Conservation (phyloP, 2,113 vertebrate genomes). For the Corvus cornix region DNA sequence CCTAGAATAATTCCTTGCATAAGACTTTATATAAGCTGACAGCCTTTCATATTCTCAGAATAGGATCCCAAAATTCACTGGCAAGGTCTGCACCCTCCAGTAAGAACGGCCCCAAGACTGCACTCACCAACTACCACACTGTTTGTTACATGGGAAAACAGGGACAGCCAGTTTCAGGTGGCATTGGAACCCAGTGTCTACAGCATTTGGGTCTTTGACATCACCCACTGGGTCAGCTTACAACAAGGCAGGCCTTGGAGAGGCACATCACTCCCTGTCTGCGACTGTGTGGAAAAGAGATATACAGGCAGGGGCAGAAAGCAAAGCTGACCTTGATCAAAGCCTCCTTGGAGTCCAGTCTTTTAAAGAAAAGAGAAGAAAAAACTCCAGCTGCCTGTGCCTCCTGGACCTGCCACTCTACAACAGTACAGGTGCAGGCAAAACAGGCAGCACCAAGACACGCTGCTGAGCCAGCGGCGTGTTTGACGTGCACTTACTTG, state of each 20-base stretch:
- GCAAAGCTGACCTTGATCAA: not conserved
- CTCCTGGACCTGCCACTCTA: not conserved
- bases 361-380: not conserved
- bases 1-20: slow-evolving; percentile 61
- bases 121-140: not conserved
- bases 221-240: not conserved
- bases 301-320: not conserved
- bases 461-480: rapidly evolving
- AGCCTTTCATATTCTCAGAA: slow-evolving; percentile 35
- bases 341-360: not conserved
- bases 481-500: not conserved
- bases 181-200: not conserved
- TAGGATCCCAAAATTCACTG: slow-evolving; percentile 47
- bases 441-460: not conserved
- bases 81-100: not conserved
- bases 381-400: not conserved
- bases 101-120: not conserved
- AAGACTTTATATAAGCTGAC: slow-evolving; percentile 67
- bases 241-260: not conserved
- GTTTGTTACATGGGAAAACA: not conserved
- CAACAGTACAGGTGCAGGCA: not conserved
- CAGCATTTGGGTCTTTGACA: not conserved
- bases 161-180: not conserved
- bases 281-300: not conserved
- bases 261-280: rapidly evolving